Evolutionary conservation across 2,888 invertebrate species (phyloP).

Genomic region (Bibio marci): DNA sequence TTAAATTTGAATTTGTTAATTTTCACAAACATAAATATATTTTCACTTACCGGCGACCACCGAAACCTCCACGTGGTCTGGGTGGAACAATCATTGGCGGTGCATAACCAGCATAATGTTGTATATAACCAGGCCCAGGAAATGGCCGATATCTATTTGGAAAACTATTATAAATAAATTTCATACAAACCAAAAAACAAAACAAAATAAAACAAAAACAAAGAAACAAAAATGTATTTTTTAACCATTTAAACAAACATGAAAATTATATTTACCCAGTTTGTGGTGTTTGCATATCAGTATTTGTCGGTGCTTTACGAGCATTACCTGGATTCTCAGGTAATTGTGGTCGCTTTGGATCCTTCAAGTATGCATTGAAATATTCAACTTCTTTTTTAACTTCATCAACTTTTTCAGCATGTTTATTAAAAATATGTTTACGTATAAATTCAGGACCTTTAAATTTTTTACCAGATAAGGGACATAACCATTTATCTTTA

Average conservation of each 20-base stretch:
- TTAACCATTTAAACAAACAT: neutral
- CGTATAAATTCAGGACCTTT: slow-evolving; percentile 97
- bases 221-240: neutral
- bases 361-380: slow-evolving; percentile 91
- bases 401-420: slow-evolving; percentile 91
- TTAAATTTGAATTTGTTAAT: too few relatives aligned
- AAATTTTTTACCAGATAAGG: slow-evolving; percentile 96
- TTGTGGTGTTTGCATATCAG: slow-evolving; percentile 15
- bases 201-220: neutral
- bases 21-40: too few relatives aligned
- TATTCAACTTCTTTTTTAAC: slow-evolving; percentile 93
- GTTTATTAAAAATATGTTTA: slow-evolving; percentile 97
- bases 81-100: slow-evolving; percentile 30
- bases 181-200: neutral
- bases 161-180: neutral
- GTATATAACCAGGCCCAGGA: slow-evolving; percentile 17
- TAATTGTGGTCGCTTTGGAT: slow-evolving; percentile 86
- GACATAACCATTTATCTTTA: slow-evolving; percentile 98
- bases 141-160: slow-evolving; percentile 10
- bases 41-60: slow-evolving; percentile 26
- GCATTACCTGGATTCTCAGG: slow-evolving; percentile 63
- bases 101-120: slow-evolving; percentile 31
- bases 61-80: slow-evolving; percentile 33
- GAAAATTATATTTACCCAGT: neutral
- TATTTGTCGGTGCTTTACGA: slow-evolving; percentile 16